Evolutionary conservation across 1,140 invertebrate genomes (phyloP), one percentile per base, ranked within the genome.

Genomic region (Euwallacea fornicatus): DNA sequence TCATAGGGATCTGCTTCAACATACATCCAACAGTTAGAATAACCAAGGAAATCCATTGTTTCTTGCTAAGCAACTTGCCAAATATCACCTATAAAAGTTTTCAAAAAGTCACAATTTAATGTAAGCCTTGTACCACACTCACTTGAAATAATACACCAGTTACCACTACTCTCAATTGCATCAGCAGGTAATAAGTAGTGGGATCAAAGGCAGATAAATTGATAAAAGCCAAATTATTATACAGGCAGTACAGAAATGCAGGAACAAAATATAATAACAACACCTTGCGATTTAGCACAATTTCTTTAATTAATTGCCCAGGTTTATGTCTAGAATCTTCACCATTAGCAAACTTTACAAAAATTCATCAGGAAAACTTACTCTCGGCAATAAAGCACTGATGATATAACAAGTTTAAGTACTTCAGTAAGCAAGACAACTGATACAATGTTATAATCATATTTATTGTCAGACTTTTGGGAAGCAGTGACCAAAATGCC

Each of bases 71-170:
- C 68, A 91, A 85, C 82, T 93, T 96, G 72, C 92, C 90, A 81
- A 98, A 98, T 47, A 98, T 83, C 15, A 94, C 80, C 91, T 94
- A 82, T 66, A 83, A 83, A 43, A 42, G n/a, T 4, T 61, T 42
- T n/a, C 42, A 11, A n/a, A n/a, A 7, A 7, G 59, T 42, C 11
- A 10, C 9, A 13, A 6, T 10, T 58, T 6, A 13, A 58, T 7
- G 42, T n/a, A 8, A 61, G 11, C 33, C 16, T 7, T 42, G 42
- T 16, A 11, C 11, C 46, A 16, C 2, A 76, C 76, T 78, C 86
- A 96, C 93, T 88, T 97, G 95, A 85, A 96, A 98, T 42, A 97
- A 84, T 71, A 98, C 84, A 61, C 94, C 96, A 44, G 95, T 98
- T 2, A 98, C 85, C 33, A 98, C 93, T 41, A 98, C 95, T 77